A percentile compares a stretch with the other conserved stretches of the same genome.
phyloP scores from a whole-genome alignment of 2,113 vertebrate species.

The Scophthalmus maximus region DNA sequence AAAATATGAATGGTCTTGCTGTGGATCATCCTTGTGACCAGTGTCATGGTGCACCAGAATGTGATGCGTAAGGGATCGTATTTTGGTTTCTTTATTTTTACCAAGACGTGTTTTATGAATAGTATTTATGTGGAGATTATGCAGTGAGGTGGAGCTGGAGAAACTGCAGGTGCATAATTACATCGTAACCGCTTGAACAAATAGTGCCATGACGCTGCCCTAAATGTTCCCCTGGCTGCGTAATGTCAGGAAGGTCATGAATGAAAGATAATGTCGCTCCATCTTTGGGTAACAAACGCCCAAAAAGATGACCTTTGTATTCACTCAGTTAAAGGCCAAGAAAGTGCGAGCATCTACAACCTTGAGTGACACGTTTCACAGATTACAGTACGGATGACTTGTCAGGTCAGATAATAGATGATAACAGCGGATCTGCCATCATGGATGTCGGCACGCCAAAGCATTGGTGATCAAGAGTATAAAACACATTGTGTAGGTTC shows the following conservation, averaged over 20 bases:
- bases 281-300: conserved; percentile 45
- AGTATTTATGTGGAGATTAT: background rate
- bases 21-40: background rate
- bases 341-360: conserved; percentile 39
- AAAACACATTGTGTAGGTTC: background rate
- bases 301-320: conserved; percentile 78
- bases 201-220: conserved; percentile 20
- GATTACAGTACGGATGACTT: conserved; percentile 37
- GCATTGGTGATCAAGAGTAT: background rate
- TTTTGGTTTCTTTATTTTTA: background rate
- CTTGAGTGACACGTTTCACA: conserved; percentile 48
- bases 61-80: background rate
- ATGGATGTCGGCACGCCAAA: background rate
- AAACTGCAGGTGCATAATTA: background rate
- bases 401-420: conserved; percentile 30
- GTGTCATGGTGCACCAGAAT: background rate
- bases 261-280: conserved; percentile 48
- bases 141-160: background rate
- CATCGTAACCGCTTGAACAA: conserved; percentile 3
- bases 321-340: conserved; percentile 73
- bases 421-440: background rate
- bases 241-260: conserved; percentile 65
- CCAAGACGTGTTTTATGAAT: background rate
- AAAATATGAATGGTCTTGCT: background rate
- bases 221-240: conserved; percentile 30